Evolutionary conservation across 1,140 invertebrate genomes (phyloP), one percentile per base, ranked within the genome.

Genomic region (Euura saliciscinereae): DNA sequence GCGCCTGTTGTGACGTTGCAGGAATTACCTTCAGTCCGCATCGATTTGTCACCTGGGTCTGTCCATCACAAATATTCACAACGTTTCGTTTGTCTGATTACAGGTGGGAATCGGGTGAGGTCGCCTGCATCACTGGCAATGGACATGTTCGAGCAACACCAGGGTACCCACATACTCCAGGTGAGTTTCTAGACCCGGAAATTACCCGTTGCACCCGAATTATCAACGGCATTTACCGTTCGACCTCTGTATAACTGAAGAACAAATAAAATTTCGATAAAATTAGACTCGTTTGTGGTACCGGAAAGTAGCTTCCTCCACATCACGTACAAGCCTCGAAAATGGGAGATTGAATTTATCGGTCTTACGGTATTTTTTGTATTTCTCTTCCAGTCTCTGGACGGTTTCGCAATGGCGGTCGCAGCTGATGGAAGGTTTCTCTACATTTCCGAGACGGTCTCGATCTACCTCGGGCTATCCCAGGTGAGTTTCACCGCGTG

Each of bases 361-460:
- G 8, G 51, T 28, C 28, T 28, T 28, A 28, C 28, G 28, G 28
- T 28, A 28, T 28, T 28, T 70, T 42, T 64, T 65, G 71, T 66
- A 68, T 70, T 81, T 88, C 83, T 83, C 81, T 92, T 91, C 82
- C 91, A 98, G 96, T 97, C 96, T 69, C 89, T 99, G 80, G 98
- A 99, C 88, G 98, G 98, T 44, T 99, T 99, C 88, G 97, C 96
- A 75, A 93, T 99, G 87, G 95, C 96, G 13, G 91, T 99, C 66
- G 96, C 95, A 46, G 95, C 95, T 78, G 97, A 99, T 89, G 98
- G 97, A 75, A 91, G 97, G 83, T 99, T 99, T 89, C 91, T 99
- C 81, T 99, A 99, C 90, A 98, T 99, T 90, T 99, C 97, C 76
- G 97, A 99, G 91, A 99, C 97, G 76, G 97, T 99, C 79, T 99